Conservation (phyloP, 1,140 invertebrate species). For the Apis dorsata region DNA sequence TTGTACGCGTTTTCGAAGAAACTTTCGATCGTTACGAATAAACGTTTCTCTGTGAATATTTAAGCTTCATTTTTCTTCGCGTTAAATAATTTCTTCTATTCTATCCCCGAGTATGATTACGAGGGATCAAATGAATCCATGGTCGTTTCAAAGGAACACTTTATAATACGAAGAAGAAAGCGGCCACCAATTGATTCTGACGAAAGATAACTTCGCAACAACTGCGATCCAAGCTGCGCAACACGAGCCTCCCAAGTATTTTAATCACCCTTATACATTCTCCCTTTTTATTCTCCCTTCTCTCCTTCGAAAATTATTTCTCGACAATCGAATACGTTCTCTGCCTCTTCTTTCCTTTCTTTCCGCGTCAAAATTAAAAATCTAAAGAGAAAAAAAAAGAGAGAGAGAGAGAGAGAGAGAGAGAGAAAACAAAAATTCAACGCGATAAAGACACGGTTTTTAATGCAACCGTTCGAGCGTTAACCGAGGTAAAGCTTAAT, state of each 20-base stretch:
- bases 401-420: background rate
- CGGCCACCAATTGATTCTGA: background rate
- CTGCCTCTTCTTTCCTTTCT: too few relatives aligned
- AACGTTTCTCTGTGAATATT: too few relatives aligned
- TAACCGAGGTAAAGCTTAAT: slow-evolving; percentile 10
- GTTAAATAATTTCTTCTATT: too few relatives aligned
- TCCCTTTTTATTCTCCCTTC: background rate
- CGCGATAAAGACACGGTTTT: slow-evolving; percentile 17
- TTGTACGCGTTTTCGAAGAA: too few relatives aligned
- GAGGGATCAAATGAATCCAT: too few relatives aligned
- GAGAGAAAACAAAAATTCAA: background rate
- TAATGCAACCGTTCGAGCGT: background rate
- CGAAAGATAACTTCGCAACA: background rate
- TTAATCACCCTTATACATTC: background rate
- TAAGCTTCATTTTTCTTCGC: too few relatives aligned
- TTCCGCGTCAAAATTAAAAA: background rate
- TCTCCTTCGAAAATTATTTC: too few relatives aligned
- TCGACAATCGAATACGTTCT: background rate
- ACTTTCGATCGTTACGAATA: too few relatives aligned
- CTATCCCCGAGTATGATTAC: too few relatives aligned
- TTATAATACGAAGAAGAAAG: background rate
- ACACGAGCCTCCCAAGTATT: background rate
- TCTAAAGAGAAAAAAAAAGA: background rate
- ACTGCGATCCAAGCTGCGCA: background rate
- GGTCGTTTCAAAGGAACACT: background rate